These are phyloP conservation scores for Romanogobio albipinnatus DNA, from an alignment of 2,113 vertebrate species.

Conservation along the genomic window DNA sequence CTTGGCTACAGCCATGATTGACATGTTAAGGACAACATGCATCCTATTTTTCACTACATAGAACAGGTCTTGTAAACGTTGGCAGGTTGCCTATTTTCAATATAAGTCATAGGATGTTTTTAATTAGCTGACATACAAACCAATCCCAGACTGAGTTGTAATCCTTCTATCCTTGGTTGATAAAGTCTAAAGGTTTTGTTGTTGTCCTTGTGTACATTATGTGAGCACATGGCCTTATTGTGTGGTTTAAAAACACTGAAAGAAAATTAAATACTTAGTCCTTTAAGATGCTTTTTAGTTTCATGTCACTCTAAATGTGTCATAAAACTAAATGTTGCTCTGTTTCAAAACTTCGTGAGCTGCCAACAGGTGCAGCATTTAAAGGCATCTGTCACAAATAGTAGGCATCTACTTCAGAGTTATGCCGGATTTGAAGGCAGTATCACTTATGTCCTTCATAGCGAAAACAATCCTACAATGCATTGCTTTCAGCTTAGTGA, in stretches of 20 bases:
- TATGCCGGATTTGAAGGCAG: not conserved
- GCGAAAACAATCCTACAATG: not conserved
- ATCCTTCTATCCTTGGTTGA: not conserved
- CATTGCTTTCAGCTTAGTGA: too few relatives aligned
- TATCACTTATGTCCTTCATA: not conserved
- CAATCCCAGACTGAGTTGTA: not conserved
- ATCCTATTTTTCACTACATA: not conserved
- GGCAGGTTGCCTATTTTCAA: conserved; percentile 10
- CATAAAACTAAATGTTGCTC: not conserved
- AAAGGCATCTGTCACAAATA: not conserved
- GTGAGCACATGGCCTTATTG: not conserved
- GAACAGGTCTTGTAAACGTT: conserved; percentile 20
- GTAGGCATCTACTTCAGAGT: not conserved
- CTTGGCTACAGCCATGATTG: conserved; percentile 22
- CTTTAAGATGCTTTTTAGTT: not conserved
- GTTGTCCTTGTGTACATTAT: not conserved
- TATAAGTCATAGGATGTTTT: not conserved
- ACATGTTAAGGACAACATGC: conserved; percentile 32
- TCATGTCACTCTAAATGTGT: not conserved
- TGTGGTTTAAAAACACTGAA: not conserved
- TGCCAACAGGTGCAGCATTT: not conserved
- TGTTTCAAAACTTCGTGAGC: not conserved
- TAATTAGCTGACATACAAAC: conserved; percentile 14
- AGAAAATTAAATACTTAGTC: not conserved
- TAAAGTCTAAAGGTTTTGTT: conserved; percentile 2